A percentile compares a stretch with the other conserved stretches of the same genome.
Evolutionary conservation across 2,113 vertebrate species (phyloP).

Genomic region (Hemichromis elongatus): DNA sequence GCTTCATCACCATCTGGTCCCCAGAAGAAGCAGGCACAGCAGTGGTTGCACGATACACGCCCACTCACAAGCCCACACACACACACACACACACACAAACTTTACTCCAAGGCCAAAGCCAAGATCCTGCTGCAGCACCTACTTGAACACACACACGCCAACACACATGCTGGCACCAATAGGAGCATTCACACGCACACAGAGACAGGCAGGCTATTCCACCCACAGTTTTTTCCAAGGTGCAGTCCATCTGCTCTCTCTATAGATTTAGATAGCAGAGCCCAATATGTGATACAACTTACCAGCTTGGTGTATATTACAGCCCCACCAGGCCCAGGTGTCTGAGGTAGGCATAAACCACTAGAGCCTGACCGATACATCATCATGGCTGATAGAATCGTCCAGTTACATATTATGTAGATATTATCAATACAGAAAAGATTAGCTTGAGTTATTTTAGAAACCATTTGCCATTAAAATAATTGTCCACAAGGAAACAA

Average conservation of each 20-base stretch:
- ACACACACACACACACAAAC: neutral
- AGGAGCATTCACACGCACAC: slow-evolving; percentile 38
- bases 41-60: slow-evolving; percentile 34
- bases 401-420: neutral
- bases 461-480: neutral
- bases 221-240: slow-evolving; percentile 51
- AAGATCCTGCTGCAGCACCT: slow-evolving; percentile 42
- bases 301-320: slow-evolving; percentile 1
- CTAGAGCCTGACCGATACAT: neutral
- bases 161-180: slow-evolving; percentile 45
- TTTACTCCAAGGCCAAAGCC: slow-evolving; percentile 33
- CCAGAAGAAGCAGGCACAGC: slow-evolving; percentile 43
- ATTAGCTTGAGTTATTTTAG: neutral
- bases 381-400: neutral
- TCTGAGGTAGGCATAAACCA: neutral
- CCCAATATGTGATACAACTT: slow-evolving; percentile 14
- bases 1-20: slow-evolving; percentile 60
- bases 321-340: neutral
- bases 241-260: slow-evolving; percentile 65
- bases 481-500: neutral
- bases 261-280: slow-evolving; percentile 18
- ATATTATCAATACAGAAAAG: neutral
- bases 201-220: slow-evolving; percentile 42
- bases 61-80: slow-evolving; percentile 27
- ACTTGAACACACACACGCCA: slow-evolving; percentile 26